These are phyloP conservation scores for Dascillus cervinus DNA, from an alignment of 2,888 invertebrate species.

Conservation along the genomic window DNA sequence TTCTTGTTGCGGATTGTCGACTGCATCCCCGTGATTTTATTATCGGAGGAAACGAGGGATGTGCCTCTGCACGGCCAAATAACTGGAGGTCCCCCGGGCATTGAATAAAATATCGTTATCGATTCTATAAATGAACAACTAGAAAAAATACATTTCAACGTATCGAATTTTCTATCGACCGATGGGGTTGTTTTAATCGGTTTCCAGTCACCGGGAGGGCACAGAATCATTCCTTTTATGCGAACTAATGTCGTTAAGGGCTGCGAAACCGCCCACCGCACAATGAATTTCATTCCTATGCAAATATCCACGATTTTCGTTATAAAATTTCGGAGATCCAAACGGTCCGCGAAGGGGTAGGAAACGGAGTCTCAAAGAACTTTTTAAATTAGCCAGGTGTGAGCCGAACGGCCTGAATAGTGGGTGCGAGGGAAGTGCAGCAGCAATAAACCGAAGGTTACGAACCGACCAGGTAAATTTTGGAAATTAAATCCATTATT, in stretches of 20 bases:
- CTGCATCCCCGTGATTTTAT: too few species aligned
- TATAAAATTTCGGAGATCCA: too few species aligned
- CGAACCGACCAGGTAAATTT: slow-evolving; percentile 3
- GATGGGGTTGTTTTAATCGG: slow-evolving; percentile 44
- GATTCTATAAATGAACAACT: slow-evolving; percentile 18
- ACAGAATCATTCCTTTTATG: slow-evolving; percentile 33
- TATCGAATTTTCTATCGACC: slow-evolving; percentile 40
- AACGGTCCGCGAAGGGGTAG: too few species aligned
- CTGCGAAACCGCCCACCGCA: slow-evolving; percentile 38
- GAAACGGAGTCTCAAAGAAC: too few species aligned
- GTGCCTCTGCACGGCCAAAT: slow-evolving; percentile 17
- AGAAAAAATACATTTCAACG: slow-evolving; percentile 40
- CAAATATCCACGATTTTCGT: too few species aligned
- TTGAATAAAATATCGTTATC: slow-evolving; percentile 8
- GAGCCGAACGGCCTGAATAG: slow-evolving; percentile 27
- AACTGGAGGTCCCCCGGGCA: slow-evolving; percentile 1
- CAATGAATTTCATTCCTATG: too few species aligned
- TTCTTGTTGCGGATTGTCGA: too few species aligned
- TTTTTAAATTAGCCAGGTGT: slow-evolving; percentile 36
- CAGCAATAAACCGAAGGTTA: slow-evolving; percentile 12
- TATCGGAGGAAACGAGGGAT: slow-evolving; percentile 36
- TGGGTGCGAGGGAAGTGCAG: slow-evolving; percentile 26
- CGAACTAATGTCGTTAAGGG: slow-evolving; percentile 39
- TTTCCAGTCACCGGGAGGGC: slow-evolving; percentile 35
- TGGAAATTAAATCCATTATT: too few species aligned